phyloP scores from a whole-genome alignment of 2,113 vertebrate species.

The Muntiacus reevesi region DNA sequence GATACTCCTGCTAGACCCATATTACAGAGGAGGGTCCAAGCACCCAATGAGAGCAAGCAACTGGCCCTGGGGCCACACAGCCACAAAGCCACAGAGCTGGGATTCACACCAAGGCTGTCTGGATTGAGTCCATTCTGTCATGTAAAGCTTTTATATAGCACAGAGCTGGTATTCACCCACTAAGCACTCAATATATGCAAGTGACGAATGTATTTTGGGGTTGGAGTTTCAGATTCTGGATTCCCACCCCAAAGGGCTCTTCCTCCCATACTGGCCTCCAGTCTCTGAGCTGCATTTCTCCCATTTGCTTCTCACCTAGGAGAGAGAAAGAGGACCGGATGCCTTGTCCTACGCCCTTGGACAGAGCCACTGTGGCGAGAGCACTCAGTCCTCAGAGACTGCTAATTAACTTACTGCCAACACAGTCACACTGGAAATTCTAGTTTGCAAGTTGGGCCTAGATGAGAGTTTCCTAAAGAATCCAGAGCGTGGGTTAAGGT shows the following conservation, averaged over 20 bases:
- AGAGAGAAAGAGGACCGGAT: rapidly evolving
- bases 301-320: neutral
- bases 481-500: conserved; percentile 60
- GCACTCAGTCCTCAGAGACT: no score
- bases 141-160: neutral
- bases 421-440: conserved; percentile 77
- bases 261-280: neutral
- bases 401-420: conserved; percentile 43
- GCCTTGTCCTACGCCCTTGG: neutral
- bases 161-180: neutral
- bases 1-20: no score
- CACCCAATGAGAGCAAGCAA: neutral
- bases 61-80: neutral
- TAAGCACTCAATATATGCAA: neutral
- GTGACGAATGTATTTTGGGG: neutral
- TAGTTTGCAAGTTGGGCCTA: conserved; percentile 63
- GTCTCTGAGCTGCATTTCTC: neutral
- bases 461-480: conserved; percentile 60
- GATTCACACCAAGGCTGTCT: neutral
- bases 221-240: neutral
- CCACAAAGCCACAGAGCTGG: neutral
- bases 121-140: neutral
- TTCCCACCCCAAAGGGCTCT: neutral
- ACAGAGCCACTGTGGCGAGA: no score
- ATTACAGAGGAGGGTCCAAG: neutral